Evolutionary conservation across 2,888 invertebrate species (phyloP).

Genomic region (Andrena haemorrhoa): DNA sequence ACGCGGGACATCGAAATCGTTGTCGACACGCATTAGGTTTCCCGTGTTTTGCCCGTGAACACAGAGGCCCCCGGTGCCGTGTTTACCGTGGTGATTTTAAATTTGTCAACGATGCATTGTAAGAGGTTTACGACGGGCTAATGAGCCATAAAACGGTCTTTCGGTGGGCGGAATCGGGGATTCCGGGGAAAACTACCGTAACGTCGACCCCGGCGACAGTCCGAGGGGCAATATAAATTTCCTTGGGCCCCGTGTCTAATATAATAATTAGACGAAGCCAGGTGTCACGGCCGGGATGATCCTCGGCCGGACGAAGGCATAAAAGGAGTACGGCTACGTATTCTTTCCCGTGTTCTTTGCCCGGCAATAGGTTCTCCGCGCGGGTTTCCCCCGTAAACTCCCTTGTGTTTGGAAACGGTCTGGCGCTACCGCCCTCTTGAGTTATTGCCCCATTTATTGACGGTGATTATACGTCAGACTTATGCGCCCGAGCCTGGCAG

Average conservation of each 20-base stretch:
- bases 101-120: conserved; percentile 45
- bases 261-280: conserved; percentile 47
- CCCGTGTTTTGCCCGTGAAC: background rate
- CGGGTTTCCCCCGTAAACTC: conserved; percentile 30
- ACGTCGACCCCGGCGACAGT: background rate
- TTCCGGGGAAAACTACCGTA: conserved; percentile 22
- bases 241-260: background rate
- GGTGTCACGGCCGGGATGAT: conserved; percentile 23
- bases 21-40: conserved; percentile 4
- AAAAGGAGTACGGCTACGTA: conserved; percentile 1
- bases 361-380: conserved; percentile 2
- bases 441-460: conserved; percentile 36
- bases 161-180: background rate
- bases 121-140: conserved; percentile 43
- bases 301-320: background rate
- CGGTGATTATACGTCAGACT: conserved; percentile 45
- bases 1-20: conserved; percentile 11
- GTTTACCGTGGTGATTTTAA: conserved; percentile 39
- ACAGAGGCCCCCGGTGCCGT: background rate
- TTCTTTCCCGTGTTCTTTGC: conserved; percentile 29
- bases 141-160: conserved; percentile 31
- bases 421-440: conserved; percentile 34
- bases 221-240: conserved; percentile 15
- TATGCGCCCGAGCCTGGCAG: background rate
- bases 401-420: conserved; percentile 17